Base-by-base conservation (phyloP, 2,888 invertebrate species). In the Diadromus collaris region DNA sequence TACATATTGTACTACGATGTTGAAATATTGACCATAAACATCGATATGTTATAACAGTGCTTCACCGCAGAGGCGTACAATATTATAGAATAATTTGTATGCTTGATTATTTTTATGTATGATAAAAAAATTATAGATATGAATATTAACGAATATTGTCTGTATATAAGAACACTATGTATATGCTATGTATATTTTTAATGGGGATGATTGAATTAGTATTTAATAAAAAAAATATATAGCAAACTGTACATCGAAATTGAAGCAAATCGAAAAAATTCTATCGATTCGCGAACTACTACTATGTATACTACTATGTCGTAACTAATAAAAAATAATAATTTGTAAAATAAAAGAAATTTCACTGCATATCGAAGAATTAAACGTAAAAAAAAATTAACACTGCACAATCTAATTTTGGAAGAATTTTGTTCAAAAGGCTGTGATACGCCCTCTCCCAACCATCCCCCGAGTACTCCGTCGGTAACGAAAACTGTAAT, bases 161-260 rank as follows among this genome's bases (percentile, higher is more conserved):
- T 72, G 46, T 69, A 69, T 46, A 68, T 72, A 58, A 24, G 6
- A 38, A 61, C 21, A 61, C 6, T 51, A 65, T 68, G 51, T 34
- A 41, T 48, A 58, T 60, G 61, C 68, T 76, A 61, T 68, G 61
- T 65, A 70, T 74, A 74, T 70, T 78, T 74, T 74, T 46, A 60
- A 70, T 74, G 32, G 60, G 41, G 34, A 38, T 7, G 32, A 32
- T 69, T 48, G 19, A 58, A 29, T 63, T 56, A 16, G 24, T 34
- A 56, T 10, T 21, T 5, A 29, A 46, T 54, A 54, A 58, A 24
- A 58, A 6, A 44, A 27, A 63, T 16, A 46, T n/a, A 54, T 54
- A 16, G 54, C 6, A 34, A 76, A 72, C 64, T 72, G 72, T 72
- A 74, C 67, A 69, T 73, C 67, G 78, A 80, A 70, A 67, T 44